Base-by-base conservation (phyloP, 1,140 invertebrate genomes). In the Pseudobourletiella spinata region DNA sequence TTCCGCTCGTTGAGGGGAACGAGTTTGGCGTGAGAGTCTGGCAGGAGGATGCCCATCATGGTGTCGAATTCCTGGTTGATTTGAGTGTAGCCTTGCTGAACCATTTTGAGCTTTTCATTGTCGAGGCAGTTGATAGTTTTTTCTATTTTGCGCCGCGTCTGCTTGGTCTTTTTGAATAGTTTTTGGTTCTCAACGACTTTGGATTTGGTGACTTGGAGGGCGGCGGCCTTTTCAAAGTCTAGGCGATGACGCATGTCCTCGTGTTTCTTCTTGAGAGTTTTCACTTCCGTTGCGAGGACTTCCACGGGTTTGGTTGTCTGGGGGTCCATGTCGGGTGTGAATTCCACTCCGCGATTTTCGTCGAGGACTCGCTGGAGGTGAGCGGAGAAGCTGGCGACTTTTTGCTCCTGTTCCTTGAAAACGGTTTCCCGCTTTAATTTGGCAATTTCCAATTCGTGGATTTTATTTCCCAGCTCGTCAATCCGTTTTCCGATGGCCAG, bases 41-140 rank as follows among this genome's bases (percentile, higher is more conserved):
- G 91, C 56, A 99, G 77, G 48, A 99, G 79, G 0, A 87, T 88
- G 62, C 84, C 85, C 75, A 98, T 98, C 72, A 99, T 99, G 1
- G 89, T 88, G n/a, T 90, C 91, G 78, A 99, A 98, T 78, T 98
- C 93, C 72, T 85, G 78, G 66, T 88, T 88, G 0, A 92, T 86
- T 52, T 66, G 44, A 56, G 63, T 52, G 43, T 69, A 70, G 1
- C 52, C 52, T 18, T 39, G 18, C 16, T 42, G 4, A 3, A 46
- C 56, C n/a, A 58, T 11, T 43, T 58, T 42, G n/a, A 58, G 20
- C 48, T 64, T 64, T 3, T 58, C n/a, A 24, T 48, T 32, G 39
- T 98, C 94, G 68, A 97, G 78, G 71, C 93, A 86, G 32, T 81
- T 78, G 69, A 98, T 95, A 15, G 92, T 86, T 55, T 83, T 80